These are phyloP conservation scores for Lycia hirtaria DNA, from an alignment of 2,888 invertebrate genomes.

Conservation along the genomic window DNA sequence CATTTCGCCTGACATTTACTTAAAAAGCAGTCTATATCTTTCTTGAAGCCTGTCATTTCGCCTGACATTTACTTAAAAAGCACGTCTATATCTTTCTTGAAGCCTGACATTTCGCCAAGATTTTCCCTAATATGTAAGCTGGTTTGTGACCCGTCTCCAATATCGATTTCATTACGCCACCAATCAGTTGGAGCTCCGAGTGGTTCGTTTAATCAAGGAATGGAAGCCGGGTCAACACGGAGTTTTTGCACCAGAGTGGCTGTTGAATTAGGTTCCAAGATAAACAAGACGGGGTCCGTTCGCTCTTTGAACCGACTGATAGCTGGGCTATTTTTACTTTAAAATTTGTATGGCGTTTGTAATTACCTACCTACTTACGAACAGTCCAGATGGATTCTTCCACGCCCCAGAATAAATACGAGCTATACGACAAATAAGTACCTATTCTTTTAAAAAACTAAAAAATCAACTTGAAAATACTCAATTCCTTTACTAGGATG, in stretches of 20 bases:
- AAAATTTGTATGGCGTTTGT: no score
- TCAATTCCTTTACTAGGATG: no score
- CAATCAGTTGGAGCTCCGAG: constrained; percentile 34
- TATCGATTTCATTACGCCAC: constrained; percentile 25
- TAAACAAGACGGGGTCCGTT: constrained; percentile 50
- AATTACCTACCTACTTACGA: no score
- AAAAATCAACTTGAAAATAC: no score
- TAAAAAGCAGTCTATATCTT: no score
- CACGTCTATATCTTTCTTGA: background rate
- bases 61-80: background rate
- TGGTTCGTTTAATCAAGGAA: constrained; percentile 57
- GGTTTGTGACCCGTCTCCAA: constrained; percentile 4
- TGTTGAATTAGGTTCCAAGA: constrained; percentile 62
- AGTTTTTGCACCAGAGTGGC: constrained; percentile 60
- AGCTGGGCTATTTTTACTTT: constrained; percentile 7
- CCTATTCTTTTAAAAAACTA: no score
- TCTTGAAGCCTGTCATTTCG: no score
- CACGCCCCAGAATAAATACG: no score
- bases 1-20: no score
- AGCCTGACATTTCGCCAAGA: background rate
- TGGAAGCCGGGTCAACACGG: constrained; percentile 40
- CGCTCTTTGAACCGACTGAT: constrained; percentile 18
- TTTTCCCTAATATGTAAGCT: constrained; percentile 1
- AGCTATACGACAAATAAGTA: no score
- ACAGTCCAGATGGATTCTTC: no score